These are phyloP conservation scores for Phrynocephalus vlangalii DNA, from an alignment of 2,797 vertebrate genomes.

Conservation along the genomic window DNA sequence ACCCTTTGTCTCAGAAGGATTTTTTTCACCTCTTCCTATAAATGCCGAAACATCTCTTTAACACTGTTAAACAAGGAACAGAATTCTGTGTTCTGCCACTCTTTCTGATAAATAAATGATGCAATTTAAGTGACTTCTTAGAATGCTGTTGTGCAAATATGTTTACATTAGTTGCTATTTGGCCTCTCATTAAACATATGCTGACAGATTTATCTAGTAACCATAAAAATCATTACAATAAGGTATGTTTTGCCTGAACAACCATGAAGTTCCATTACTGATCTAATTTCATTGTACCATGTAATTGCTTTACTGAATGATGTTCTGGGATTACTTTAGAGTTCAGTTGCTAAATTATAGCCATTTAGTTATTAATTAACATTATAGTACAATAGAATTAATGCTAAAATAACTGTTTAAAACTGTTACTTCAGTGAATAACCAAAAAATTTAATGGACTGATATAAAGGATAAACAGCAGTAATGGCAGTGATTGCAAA, in stretches of 20 bases:
- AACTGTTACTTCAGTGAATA: slow-evolving; percentile 26
- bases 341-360: slow-evolving; percentile 34
- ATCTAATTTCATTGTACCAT: slow-evolving; percentile 13
- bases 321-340: slow-evolving; percentile 27
- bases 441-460: slow-evolving; percentile 24
- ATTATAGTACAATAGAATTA: slow-evolving; percentile 34
- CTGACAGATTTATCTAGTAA: background rate
- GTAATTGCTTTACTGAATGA: slow-evolving; percentile 36
- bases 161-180: background rate
- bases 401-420: slow-evolving; percentile 33
- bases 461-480: slow-evolving; percentile 8
- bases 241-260: background rate
- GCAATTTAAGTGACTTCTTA: background rate
- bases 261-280: slow-evolving; percentile 6
- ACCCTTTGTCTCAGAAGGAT: background rate
- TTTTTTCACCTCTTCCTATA: too few relatives aligned
- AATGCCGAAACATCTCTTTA: background rate
- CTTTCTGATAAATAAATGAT: background rate
- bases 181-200: background rate
- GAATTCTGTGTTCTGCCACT: background rate
- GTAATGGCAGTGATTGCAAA: slow-evolving; percentile 3
- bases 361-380: slow-evolving; percentile 40
- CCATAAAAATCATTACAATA: background rate
- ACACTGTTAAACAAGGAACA: background rate
- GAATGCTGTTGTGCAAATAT: background rate